Evolutionary conservation across 1,140 invertebrate genomes (phyloP).

Genomic region (Sminthurides bifidus): DNA sequence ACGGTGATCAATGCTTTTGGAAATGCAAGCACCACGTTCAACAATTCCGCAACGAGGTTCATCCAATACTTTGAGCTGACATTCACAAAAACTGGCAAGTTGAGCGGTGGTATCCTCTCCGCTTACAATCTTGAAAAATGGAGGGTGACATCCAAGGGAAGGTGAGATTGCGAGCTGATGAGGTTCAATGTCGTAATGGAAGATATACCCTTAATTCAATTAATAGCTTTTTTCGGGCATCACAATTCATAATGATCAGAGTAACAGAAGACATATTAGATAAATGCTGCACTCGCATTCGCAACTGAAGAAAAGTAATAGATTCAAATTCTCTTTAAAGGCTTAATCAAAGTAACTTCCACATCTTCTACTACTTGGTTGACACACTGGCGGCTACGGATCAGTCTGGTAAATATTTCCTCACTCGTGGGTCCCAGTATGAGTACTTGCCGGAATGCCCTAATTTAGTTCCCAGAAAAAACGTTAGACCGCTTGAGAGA

Average conservation of each 20-base stretch:
- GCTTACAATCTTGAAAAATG: conserved; percentile 78
- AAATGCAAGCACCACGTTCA: conserved; percentile 72
- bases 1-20: conserved; percentile 67
- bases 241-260: too few relatives aligned
- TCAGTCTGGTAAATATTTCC: conserved; percentile 47
- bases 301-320: background rate
- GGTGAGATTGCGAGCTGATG: conserved; percentile 61
- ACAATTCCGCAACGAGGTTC: conserved; percentile 72
- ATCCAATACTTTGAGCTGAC: conserved; percentile 71
- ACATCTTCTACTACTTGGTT: conserved; percentile 80
- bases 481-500: conserved; percentile 50
- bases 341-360: conserved; percentile 77
- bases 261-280: too few relatives aligned
- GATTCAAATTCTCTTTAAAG: too few relatives aligned
- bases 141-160: conserved; percentile 57
- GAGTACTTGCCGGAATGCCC: conserved; percentile 56
- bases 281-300: too few relatives aligned
- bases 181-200: too few relatives aligned
- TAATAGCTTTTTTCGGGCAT: too few relatives aligned
- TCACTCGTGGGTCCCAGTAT: conserved; percentile 57
- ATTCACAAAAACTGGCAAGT: conserved; percentile 69
- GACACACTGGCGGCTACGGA: conserved; percentile 57
- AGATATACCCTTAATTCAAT: too few relatives aligned
- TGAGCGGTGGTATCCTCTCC: conserved; percentile 72
- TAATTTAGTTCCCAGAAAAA: conserved; percentile 47